Conservation (phyloP, 1,140 invertebrate genomes). For the Nephila pilipes region DNA sequence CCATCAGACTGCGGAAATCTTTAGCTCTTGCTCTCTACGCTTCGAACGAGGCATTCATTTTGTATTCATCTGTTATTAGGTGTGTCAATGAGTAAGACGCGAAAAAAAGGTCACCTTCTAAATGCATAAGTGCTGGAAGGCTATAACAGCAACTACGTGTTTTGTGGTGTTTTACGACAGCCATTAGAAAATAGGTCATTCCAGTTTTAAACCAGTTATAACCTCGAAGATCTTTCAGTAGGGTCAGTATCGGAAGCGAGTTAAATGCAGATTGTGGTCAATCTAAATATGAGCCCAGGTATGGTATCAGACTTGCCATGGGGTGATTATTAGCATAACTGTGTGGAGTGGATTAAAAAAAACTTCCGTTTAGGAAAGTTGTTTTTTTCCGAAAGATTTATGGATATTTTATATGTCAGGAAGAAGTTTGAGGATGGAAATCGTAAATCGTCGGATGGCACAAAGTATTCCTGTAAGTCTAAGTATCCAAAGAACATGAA, state of each 20-base stretch:
- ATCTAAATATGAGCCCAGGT: conserved; percentile 27
- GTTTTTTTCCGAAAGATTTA: background rate
- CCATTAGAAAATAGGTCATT: conserved; percentile 32
- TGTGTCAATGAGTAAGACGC: conserved; percentile 47
- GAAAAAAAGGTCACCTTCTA: conserved; percentile 44
- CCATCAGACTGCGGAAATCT: background rate
- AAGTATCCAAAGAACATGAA: too few relatives aligned
- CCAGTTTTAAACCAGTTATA: conserved; percentile 54
- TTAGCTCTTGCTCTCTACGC: background rate
- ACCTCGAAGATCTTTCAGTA: conserved; percentile 34
- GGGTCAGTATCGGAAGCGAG: conserved; percentile 17
- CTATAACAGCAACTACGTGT: conserved; percentile 9
- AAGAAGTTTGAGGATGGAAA: background rate
- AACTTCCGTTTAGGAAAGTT: conserved; percentile 25
- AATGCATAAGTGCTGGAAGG: conserved; percentile 27
- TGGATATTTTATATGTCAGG: background rate
- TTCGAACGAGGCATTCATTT: background rate
- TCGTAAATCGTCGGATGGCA: background rate
- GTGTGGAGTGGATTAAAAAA: background rate
- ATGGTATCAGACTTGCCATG: background rate
- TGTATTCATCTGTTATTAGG: conserved; percentile 45
- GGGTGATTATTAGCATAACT: conserved; percentile 29
- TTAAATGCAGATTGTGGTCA: conserved; percentile 44
- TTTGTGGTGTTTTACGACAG: conserved; percentile 32
- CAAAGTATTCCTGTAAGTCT: background rate